Percentiles rank a stretch among this genome's conserved stretches.
These are phyloP conservation scores for Apaloderma vittatum DNA, from an alignment of 2,113 vertebrate species.

Conservation along the genomic window DNA sequence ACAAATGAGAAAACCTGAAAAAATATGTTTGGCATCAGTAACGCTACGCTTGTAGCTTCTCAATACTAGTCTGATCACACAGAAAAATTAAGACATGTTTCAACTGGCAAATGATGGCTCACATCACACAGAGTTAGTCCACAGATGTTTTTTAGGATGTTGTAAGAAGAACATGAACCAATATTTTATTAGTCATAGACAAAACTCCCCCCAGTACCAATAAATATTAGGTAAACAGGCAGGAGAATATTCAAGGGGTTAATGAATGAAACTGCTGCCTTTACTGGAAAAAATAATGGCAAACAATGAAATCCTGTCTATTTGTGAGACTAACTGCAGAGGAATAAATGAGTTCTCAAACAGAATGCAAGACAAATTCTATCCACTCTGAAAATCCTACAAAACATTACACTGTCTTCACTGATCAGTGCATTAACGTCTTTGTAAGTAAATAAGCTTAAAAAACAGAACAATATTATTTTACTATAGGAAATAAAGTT, in stretches of 20 bases:
- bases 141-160: conserved; percentile 14
- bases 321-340: neutral
- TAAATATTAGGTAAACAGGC: neutral
- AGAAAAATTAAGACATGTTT: neutral
- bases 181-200: conserved; percentile 15
- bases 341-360: neutral
- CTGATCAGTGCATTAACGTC: neutral
- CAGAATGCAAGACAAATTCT: neutral
- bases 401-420: neutral
- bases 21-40: neutral
- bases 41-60: neutral
- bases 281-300: neutral
- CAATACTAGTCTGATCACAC: neutral
- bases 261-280: neutral
- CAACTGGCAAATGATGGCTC: neutral
- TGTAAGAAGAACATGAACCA: neutral
- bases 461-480: neutral
- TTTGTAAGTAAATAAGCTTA: neutral
- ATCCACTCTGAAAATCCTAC: neutral
- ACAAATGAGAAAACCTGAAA: neutral
- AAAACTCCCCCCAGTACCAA: neutral
- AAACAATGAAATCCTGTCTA: neutral
- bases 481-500: neutral
- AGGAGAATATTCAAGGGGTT: neutral
- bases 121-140: neutral